Conservation (phyloP, 2,888 invertebrate species). For the Tupiocoris notatus region DNA sequence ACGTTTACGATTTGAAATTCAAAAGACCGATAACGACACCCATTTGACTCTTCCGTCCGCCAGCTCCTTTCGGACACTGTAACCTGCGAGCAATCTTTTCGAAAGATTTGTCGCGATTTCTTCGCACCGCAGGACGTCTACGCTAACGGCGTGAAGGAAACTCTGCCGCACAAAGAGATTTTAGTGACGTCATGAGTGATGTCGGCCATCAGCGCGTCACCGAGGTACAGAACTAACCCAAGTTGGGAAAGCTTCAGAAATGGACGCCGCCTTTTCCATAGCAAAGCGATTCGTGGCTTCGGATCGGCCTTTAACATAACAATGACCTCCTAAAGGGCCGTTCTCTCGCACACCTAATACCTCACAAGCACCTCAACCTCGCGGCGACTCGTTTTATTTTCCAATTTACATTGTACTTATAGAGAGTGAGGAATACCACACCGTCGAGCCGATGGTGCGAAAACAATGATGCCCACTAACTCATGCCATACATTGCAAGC, state of each 20-base stretch:
- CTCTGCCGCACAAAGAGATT: background rate
- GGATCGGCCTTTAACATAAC: constrained; percentile 31
- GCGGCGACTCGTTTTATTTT: constrained; percentile 32
- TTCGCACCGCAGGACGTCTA: constrained; percentile 21
- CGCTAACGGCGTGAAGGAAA: constrained; percentile 24
- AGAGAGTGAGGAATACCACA: constrained; percentile 36
- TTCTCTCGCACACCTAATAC: constrained; percentile 33
- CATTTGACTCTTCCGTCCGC: constrained; percentile 37
- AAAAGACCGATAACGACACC: constrained; percentile 37
- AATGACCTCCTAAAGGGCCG: constrained; percentile 33
- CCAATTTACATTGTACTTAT: constrained; percentile 39
- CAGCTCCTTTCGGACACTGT: too few relatives aligned
- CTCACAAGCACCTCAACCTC: too few relatives aligned
- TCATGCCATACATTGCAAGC: constrained; percentile 35
- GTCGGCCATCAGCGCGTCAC: background rate
- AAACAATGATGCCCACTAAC: constrained; percentile 33
- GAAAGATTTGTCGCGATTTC: constrained; percentile 36
- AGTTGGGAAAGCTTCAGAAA: background rate
- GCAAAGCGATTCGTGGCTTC: constrained; percentile 18
- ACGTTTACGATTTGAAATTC: constrained; percentile 27
- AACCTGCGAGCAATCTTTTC: constrained; percentile 16
- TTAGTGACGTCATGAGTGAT: background rate
- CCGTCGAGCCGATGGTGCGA: too few relatives aligned
- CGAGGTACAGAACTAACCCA: background rate
- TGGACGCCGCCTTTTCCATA: too few relatives aligned